Evolutionary conservation across 2,888 invertebrate genomes (phyloP).

Genomic region (Agapostemon virescens): DNA sequence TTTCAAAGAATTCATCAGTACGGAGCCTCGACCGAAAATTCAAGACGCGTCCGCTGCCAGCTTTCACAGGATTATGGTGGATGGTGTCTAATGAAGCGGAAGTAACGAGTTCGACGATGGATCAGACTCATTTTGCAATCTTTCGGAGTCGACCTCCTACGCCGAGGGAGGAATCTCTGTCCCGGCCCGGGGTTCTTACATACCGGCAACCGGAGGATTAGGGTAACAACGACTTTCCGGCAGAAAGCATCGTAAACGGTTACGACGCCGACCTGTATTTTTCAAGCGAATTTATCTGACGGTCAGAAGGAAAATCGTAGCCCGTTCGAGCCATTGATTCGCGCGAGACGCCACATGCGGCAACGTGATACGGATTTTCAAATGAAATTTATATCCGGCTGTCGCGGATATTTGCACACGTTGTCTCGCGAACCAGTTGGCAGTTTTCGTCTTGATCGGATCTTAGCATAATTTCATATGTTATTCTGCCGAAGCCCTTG

Average conservation of each 20-base stretch:
- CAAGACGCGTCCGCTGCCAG: slow-evolving; percentile 16
- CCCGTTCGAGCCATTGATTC: slow-evolving; percentile 50
- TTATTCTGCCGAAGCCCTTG: not conserved
- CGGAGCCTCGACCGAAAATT: slow-evolving; percentile 27
- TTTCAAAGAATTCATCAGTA: slow-evolving; percentile 25
- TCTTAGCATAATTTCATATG: slow-evolving; percentile 3
- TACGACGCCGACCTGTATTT: slow-evolving; percentile 52
- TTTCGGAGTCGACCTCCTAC: slow-evolving; percentile 19
- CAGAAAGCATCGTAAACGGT: slow-evolving; percentile 46
- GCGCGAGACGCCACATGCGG: slow-evolving; percentile 18
- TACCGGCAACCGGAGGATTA: not conserved
- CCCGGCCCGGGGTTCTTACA: slow-evolving; percentile 15
- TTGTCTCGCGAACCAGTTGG: not conserved
- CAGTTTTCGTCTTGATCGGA: not conserved
- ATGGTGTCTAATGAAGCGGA: slow-evolving; percentile 56
- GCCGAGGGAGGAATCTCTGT: slow-evolving; percentile 30
- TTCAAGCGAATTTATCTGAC: slow-evolving; percentile 53
- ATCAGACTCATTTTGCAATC: slow-evolving; percentile 59
- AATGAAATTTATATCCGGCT: slow-evolving; percentile 47
- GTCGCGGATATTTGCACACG: slow-evolving; percentile 14
- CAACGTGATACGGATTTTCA: slow-evolving; percentile 34
- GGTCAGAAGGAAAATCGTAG: slow-evolving; percentile 33
- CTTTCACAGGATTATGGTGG: slow-evolving; percentile 48
- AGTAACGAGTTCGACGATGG: slow-evolving; percentile 57
- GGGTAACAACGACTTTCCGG: slow-evolving; percentile 36